Base-by-base conservation (phyloP, 2,797 vertebrate species). In the Hoplostethus atlanticus region DNA sequence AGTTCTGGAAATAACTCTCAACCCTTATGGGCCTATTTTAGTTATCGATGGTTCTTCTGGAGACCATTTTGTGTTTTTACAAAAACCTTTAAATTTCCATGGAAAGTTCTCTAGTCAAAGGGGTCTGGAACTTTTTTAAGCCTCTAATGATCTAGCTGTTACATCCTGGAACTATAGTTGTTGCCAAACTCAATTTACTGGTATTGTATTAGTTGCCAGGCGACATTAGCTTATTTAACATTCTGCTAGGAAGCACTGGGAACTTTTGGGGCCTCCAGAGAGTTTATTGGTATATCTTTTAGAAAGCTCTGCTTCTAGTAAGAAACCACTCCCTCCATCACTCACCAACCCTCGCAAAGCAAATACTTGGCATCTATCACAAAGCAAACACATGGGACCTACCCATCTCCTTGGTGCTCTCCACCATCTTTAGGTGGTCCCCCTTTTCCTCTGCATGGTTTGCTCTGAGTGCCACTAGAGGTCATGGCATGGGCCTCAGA, bases 401-500 rank as follows among this genome's bases (percentile, higher is more conserved):
- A 55, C 71, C 72, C 46, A 74, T 81, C 66, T 87, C 85, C 85
- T 80, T 78, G 76, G 84, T 77, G 78, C 80, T 81, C 75, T 70
- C 68, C 52, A 48, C 77, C 79, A 67, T 89, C 77, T 85, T 73
- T 65, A 75, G 84, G 85, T 48, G 60, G 63, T 81, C 75, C 74
- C 63, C 34, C 54, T 76, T 79, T 85, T 63, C 9, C 71, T 82
- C 78, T 63, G 52, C 86, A 79, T 84, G 86, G 80, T 87, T 84
- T 87, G 77, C 82, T 89, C 81, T 30, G 50, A 81, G 85, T 81
- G 90, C 88, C 90, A 87, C 93, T 76, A 77, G 87, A 91, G 93
- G 94, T 93, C 94, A 92, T 83, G 87, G 91, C 78, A 81, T 84
- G 92, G 89, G 92, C 87, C 92, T 89, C 91, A 56, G 74, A 77